These are phyloP conservation scores for Microplitis deprimator DNA, from an alignment of 2,888 invertebrate genomes.

Conservation along the genomic window DNA sequence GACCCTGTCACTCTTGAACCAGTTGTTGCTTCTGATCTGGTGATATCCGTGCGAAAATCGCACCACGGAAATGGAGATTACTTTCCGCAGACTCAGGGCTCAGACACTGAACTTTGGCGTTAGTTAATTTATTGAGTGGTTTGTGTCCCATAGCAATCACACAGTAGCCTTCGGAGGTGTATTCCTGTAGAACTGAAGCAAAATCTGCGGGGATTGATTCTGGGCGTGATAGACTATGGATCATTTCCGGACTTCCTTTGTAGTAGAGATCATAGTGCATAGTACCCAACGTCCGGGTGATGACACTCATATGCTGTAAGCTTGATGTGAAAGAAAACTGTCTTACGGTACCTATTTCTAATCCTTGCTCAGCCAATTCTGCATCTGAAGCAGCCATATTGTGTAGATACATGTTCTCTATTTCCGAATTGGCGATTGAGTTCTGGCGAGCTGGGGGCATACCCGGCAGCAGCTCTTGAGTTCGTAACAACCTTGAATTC, in stretches of 20 bases:
- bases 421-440: slow-evolving; percentile 60
- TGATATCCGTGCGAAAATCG: slow-evolving; percentile 94
- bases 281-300: slow-evolving; percentile 83
- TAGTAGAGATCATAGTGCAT: slow-evolving; percentile 85
- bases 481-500: slow-evolving; percentile 53
- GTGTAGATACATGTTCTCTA: slow-evolving; percentile 61
- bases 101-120: slow-evolving; percentile 82
- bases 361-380: slow-evolving; percentile 59
- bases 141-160: slow-evolving; percentile 92
- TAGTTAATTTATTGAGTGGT: slow-evolving; percentile 78
- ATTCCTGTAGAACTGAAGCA: slow-evolving; percentile 82
- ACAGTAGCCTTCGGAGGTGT: slow-evolving; percentile 93
- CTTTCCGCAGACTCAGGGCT: slow-evolving; percentile 85
- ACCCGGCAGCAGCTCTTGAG: slow-evolving; percentile 48
- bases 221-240: slow-evolving; percentile 82
- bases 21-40: slow-evolving; percentile 96
- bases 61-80: slow-evolving; percentile 86
- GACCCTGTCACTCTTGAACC: slow-evolving; percentile 86
- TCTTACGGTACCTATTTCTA: slow-evolving; percentile 86
- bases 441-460: slow-evolving; percentile 56
- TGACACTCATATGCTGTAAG: slow-evolving; percentile 92
- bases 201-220: slow-evolving; percentile 88
- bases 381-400: slow-evolving; percentile 58
- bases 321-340: slow-evolving; percentile 91
- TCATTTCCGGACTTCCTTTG: slow-evolving; percentile 96